phyloP scores from a whole-genome alignment of 2,113 vertebrate species.

The Apodemus sylvaticus region DNA sequence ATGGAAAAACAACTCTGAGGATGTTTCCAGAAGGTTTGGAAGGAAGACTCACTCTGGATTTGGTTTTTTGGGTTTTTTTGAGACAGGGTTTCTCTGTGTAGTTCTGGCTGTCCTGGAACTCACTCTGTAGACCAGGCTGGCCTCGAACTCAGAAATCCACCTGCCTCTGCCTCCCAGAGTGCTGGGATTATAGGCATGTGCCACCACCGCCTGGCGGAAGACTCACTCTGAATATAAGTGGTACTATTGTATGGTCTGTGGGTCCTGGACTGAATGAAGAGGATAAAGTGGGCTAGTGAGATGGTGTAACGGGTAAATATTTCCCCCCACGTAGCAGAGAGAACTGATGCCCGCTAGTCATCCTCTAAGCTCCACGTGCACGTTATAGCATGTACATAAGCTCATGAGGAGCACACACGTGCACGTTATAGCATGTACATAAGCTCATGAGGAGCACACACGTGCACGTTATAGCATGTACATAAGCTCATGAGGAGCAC shows the following conservation, averaged over 20 bases:
- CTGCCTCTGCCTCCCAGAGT: no score
- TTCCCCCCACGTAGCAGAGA: not conserved
- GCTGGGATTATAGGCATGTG: no score
- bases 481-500: not conserved
- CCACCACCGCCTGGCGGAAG: no score
- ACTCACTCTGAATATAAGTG: not conserved
- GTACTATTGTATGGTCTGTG: not conserved
- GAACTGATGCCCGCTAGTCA: not conserved
- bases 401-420: not conserved
- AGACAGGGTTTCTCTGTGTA: no score
- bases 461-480: not conserved
- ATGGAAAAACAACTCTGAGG: not conserved
- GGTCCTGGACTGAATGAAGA: not conserved
- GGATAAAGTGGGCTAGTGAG: not conserved
- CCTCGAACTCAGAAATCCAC: no score
- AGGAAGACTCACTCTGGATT: not conserved
- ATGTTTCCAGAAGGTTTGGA: not conserved
- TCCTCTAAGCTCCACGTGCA: not conserved
- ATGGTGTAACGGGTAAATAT: not conserved
- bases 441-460: not conserved
- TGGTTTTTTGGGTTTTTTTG: no score
- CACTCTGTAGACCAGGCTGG: no score
- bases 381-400: no score
- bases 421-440: no score
- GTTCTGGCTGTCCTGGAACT: no score